Conservation (phyloP, 2,797 vertebrate species). For the Lemur catta region DNA sequence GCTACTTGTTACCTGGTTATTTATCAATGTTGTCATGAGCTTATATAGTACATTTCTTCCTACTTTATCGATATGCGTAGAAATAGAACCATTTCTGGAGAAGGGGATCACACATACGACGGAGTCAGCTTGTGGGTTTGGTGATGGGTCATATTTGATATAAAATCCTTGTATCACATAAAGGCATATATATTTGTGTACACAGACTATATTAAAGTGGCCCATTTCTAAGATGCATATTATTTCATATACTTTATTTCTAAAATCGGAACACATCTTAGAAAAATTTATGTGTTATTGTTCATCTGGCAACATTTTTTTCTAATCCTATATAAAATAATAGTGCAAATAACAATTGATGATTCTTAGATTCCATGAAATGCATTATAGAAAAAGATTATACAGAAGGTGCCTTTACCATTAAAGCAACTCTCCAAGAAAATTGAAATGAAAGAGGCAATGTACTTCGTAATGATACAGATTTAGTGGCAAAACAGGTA, state of each 20-base stretch:
- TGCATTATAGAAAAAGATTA: neutral
- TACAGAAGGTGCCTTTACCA: neutral
- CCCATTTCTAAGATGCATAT: neutral
- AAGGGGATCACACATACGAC: neutral
- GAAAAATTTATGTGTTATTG: neutral
- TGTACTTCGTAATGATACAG: neutral
- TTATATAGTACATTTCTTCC: neutral
- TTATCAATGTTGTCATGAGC: neutral
- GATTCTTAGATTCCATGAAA: neutral
- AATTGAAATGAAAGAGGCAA: neutral
- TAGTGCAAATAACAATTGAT: neutral
- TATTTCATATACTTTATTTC: constrained; percentile 25
- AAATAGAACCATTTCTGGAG: neutral
- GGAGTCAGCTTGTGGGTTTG: neutral
- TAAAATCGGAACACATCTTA: neutral
- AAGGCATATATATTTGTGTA: neutral
- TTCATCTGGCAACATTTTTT: neutral
- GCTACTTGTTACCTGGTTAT: neutral
- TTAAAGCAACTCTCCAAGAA: neutral
- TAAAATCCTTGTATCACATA: neutral
- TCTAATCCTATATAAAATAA: neutral
- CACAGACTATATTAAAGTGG: neutral
- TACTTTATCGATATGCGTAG: neutral
- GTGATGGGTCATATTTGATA: neutral
- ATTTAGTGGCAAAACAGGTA: neutral